Base-by-base conservation (phyloP, 2,888 invertebrate species). In the Lagria hirta region DNA sequence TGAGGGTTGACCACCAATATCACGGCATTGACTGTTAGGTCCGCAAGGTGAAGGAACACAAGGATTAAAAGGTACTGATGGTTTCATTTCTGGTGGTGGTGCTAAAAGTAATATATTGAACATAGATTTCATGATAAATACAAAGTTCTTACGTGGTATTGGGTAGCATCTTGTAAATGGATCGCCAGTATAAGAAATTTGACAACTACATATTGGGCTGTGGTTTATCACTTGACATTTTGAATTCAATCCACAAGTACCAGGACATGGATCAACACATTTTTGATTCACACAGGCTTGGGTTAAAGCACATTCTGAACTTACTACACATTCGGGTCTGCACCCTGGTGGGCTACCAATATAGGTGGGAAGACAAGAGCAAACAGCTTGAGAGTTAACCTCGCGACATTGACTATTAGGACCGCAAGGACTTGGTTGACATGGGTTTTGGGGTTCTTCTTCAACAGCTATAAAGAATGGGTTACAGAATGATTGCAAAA, bases 321-420 rank as follows among this genome's bases (percentile, higher is more conserved):
- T 76, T 0, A 75, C 71, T 4, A 74, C 69, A 60, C 80, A 80
- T 62, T 79, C 79, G 1, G 79, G 81, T 24, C 78, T 71, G 57
- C 81, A 81, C 45, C 74, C 72, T 3, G 82, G 82, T n/a, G 84
- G 82, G 47, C 73, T 75, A 46, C 84, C 84, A 11, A 74, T 69
- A 56, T 78, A 81, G 49, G 71, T 75, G 1, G 77, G 76, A 26
- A 80, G 67, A 54, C 84, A 84, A 10, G 78, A 75, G 57, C 84
- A 81, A 11, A 77, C 71, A 0, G 77, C 77, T 55, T 75, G 75
- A 4, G 68, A 71, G 48, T 76, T 82, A 21, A 82, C 67, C 64
- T 81, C 80, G 59, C 82, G 80, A 69, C 88, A 88, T 65, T 81
- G 79, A 66, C 86, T 86, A 60, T 86, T 86, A 17, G 86, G 82